Evolutionary conservation across 2,888 invertebrate species (phyloP), one percentile per base, ranked within the genome.

Genomic region (Tenthredo mesomela): DNA sequence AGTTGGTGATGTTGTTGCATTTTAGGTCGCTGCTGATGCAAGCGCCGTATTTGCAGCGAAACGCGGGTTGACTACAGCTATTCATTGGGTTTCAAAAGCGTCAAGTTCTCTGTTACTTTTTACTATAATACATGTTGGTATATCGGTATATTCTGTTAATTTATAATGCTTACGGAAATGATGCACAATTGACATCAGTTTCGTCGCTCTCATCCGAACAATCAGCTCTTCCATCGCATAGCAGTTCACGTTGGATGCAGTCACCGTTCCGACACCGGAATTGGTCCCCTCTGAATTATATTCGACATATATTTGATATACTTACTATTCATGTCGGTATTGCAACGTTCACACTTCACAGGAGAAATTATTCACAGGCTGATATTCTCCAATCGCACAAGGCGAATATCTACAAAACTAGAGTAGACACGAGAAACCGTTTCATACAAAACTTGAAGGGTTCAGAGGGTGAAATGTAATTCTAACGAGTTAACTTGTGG

Each of bases 41-140:
- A 7, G 92, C 94, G 15, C 94, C 94, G 85, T 94, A 94, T 0
- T 87, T 73, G 85, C 94, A 94, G 29, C 91, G 92, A 85, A 93
- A 94, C 12, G 89, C 87, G 21, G 87, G 88, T 4, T 88, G 70
- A 0, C 90, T 88, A 85, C 94, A 94, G 18, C 94, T 94, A 47
- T 71, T 29, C 0, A 78, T n/a, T 50, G 47, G 50, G 25, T 3
- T 37, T 61, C 29, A n/a, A 82, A 82, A 54, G 54, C 21, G 54
- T 40, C 18, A 77, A 15, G n/a, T 37, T 25, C 3, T 21, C 40
- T 29, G 40, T 37, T 18, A 25, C 40, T 33, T 47, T 73, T n/a
- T 12, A 21, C 9, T 40, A 10, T 43, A 33, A 10, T 43, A 33
- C 10, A 33, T 25, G 2, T 5, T 73, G 4, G 12, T 43, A 73